phyloP scores from a whole-genome alignment of 2,888 invertebrate species.

The Lordiphosa fenestrarum region DNA sequence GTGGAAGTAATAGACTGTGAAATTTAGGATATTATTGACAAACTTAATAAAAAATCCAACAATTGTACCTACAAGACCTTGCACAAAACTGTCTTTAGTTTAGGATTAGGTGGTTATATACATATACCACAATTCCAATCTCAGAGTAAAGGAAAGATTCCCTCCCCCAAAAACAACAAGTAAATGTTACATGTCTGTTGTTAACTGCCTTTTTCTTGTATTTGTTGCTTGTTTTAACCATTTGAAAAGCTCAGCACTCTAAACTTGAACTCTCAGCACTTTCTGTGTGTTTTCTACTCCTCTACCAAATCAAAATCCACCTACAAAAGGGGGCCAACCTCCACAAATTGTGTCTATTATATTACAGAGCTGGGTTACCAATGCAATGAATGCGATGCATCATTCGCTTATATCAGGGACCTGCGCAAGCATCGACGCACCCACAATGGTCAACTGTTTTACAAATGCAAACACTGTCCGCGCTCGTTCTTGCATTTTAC shows the following conservation, averaged over 20 bases:
- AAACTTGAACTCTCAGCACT: background rate
- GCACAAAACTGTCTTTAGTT: too few relatives aligned
- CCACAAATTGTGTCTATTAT: conserved; percentile 28
- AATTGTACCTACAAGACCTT: too few relatives aligned
- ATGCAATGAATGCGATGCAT: conserved; percentile 63
- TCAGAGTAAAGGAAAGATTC: too few relatives aligned
- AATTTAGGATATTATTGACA: too few relatives aligned
- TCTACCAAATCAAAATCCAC: conserved; percentile 10
- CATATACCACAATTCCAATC: too few relatives aligned
- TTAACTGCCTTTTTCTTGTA: too few relatives aligned
- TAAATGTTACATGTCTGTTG: too few relatives aligned
- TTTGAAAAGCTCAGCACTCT: background rate
- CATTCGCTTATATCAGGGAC: conserved; percentile 62
- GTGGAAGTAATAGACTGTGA: too few relatives aligned
- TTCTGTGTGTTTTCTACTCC: background rate
- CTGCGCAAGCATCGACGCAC: conserved; percentile 70
- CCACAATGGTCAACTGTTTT: conserved; percentile 67
- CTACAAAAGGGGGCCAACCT: conserved; percentile 35
- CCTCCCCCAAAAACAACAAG: too few relatives aligned
- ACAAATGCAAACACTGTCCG: conserved; percentile 68
- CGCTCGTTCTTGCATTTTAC: conserved; percentile 68
- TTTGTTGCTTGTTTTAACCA: background rate
- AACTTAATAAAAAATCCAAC: too few relatives aligned
- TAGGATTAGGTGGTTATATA: too few relatives aligned
- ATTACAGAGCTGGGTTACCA: conserved; percentile 66